Conservation (phyloP, 2,113 vertebrate genomes). For the Anolis carolinensis region DNA sequence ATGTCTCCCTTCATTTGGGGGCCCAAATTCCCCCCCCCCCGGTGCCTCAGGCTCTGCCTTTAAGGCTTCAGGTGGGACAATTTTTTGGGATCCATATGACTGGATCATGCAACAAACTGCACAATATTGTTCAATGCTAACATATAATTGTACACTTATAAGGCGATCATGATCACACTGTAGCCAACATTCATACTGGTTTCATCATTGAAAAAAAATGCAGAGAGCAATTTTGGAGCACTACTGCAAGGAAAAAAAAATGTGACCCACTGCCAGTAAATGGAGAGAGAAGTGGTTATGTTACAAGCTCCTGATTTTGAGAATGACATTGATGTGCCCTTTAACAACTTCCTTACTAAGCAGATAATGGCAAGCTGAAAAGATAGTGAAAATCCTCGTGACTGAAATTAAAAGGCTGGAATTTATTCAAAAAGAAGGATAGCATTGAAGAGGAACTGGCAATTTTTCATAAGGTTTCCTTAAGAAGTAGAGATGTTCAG, state of each 20-base stretch:
- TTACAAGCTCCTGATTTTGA: constrained; percentile 32
- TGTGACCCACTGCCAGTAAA: background rate
- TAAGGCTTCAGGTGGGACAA: no score
- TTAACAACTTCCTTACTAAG: background rate
- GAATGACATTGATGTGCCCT: constrained; percentile 40
- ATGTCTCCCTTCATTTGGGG: no score
- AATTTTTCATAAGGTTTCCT: background rate
- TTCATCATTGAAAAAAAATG: background rate
- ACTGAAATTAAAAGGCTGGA: constrained; percentile 25
- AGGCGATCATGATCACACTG: background rate
- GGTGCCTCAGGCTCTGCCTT: no score
- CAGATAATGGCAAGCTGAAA: constrained; percentile 36
- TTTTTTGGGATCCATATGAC: no score
- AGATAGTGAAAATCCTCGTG: constrained; percentile 30
- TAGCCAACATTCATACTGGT: background rate
- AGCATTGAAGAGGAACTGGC: background rate
- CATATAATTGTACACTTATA: background rate
- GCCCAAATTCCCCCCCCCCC: no score
- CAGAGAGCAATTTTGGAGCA: background rate
- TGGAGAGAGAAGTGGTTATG: constrained; percentile 1
- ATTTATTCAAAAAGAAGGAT: constrained; percentile 23
- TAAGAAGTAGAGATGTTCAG: background rate
- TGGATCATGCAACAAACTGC: background rate
- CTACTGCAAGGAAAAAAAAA: background rate
- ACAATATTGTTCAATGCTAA: background rate